Evolutionary conservation across 2,113 vertebrate species (phyloP).

Genomic region (Typhlomys cinereus): DNA sequence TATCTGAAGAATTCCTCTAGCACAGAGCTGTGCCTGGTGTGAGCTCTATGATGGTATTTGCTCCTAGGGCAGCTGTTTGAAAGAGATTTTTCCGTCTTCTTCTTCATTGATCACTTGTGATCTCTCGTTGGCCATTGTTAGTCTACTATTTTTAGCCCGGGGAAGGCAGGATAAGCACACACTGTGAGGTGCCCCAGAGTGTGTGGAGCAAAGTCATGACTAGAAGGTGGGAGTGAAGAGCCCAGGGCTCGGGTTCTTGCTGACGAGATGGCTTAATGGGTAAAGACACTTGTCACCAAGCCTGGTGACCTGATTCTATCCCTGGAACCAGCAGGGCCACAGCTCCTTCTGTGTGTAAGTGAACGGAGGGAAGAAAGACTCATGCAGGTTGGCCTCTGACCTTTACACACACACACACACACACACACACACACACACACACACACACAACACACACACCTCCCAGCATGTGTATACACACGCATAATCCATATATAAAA

Average conservation of each 20-base stretch:
- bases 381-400: no score
- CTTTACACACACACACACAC: no score
- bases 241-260: neutral
- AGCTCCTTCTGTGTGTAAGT: no score
- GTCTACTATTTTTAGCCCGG: neutral
- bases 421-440: neutral
- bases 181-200: neutral
- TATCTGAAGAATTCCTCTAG: neutral
- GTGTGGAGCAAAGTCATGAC: neutral
- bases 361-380: no score
- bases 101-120: neutral
- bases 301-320: no score
- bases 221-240: neutral
- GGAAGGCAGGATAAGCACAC: neutral
- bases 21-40: fast-evolving
- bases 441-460: neutral
- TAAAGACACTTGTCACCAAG: no score
- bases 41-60: neutral
- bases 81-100: neutral
- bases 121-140: neutral
- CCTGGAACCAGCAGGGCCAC: no score
- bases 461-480: neutral
- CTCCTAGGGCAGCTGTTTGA: neutral
- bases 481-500: neutral
- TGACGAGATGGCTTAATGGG: no score